phyloP scores from a whole-genome alignment of 53 echinoderm and acorn worm genomes.

The Glandiceps talaboti region DNA sequence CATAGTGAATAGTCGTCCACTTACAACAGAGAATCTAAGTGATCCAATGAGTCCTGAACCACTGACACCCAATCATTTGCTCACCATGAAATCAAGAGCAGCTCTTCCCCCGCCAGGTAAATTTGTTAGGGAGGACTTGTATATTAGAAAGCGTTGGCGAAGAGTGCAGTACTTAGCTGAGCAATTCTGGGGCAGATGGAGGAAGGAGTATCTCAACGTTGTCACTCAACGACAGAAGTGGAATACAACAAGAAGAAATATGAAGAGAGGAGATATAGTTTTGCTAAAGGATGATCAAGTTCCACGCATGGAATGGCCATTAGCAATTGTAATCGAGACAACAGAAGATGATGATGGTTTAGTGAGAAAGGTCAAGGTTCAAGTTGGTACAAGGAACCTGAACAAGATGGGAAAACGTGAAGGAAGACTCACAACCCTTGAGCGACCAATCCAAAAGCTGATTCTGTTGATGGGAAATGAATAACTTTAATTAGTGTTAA shows the following conservation, averaged over 20 bases:
- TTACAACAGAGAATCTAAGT: conserved; percentile 22
- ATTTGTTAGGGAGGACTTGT: conserved; percentile 26
- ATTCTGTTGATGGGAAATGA: conserved; percentile 16
- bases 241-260: conserved; percentile 20
- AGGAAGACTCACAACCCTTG: conserved; percentile 4
- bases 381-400: conserved; percentile 5
- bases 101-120: too few species aligned
- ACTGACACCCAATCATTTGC: conserved; percentile 37
- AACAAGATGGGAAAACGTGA: conserved; percentile 7
- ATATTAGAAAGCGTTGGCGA: conserved; percentile 35
- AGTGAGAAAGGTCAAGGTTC: too few species aligned
- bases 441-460: conserved; percentile 13
- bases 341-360: conserved; percentile 12
- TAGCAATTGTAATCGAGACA: conserved; percentile 14
- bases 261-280: conserved; percentile 31
- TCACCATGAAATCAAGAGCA: conserved; percentile 42
- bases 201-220: conserved; percentile 43
- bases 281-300: conserved; percentile 15
- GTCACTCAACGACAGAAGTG: conserved; percentile 35
- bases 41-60: conserved; percentile 15
- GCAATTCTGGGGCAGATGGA: conserved; percentile 46
- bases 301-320: too few species aligned
- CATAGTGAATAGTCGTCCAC: conserved; percentile 33
- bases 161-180: conserved; percentile 27
- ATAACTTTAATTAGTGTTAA: too few species aligned